phyloP scores from a whole-genome alignment of 1,140 invertebrate genomes.

The Bombus polaris region DNA sequence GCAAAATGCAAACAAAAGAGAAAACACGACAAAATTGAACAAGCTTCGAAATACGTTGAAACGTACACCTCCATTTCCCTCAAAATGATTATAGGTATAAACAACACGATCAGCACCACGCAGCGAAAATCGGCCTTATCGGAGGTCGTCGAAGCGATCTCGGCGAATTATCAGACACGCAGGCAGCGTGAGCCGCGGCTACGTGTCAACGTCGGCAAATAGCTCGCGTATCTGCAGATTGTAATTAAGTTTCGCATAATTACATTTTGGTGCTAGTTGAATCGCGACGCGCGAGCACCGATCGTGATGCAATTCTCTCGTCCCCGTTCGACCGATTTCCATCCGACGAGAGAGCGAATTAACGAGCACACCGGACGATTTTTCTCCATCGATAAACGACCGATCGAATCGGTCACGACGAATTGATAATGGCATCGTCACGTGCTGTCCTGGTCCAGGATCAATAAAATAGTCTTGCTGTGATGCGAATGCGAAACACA shows the following conservation, averaged over 20 bases:
- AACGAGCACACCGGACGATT: not conserved
- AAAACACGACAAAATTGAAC: no score
- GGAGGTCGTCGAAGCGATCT: not conserved
- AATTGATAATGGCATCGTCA: not conserved
- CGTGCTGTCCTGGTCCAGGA: not conserved
- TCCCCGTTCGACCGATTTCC: not conserved
- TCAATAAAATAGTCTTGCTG: constrained; percentile 3
- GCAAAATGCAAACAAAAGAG: not conserved
- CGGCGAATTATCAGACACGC: constrained; percentile 12
- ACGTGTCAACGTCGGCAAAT: constrained; percentile 28
- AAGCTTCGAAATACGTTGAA: not conserved
- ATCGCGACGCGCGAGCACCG: constrained; percentile 15
- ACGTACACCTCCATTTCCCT: not conserved
- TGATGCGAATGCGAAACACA: not conserved
- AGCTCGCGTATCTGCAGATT: constrained; percentile 44
- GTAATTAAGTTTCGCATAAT: constrained; percentile 59
- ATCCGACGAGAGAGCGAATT: constrained; percentile 1
- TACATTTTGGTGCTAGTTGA: constrained; percentile 16
- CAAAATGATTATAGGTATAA: not conserved
- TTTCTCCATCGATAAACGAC: not conserved
- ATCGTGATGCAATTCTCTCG: constrained; percentile 19
- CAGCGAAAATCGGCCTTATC: not conserved
- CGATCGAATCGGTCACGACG: constrained; percentile 15
- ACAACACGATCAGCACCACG: not conserved
- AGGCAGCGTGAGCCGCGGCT: not conserved